Conservation (phyloP, 2,888 invertebrate genomes). For the Trissolcus brochymenae region DNA sequence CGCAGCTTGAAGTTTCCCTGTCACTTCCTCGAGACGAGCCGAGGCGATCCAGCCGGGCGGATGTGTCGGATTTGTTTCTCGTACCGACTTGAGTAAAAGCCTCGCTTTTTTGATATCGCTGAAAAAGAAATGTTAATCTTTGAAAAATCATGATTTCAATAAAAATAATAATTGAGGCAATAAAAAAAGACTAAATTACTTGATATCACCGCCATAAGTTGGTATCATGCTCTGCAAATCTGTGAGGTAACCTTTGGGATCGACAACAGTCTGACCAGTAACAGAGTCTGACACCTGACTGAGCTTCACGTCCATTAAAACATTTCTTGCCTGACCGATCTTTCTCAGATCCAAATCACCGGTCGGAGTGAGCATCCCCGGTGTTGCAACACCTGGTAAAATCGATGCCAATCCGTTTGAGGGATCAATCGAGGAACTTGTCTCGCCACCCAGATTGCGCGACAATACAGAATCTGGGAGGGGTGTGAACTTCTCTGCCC, state of each 20-base stretch:
- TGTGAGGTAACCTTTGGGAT: conserved; percentile 99
- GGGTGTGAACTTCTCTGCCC: conserved; percentile 97
- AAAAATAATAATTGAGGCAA: background rate
- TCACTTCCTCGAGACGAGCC: conserved; percentile 97
- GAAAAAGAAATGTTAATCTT: conserved; percentile 39
- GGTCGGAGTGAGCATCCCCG: conserved; percentile 90
- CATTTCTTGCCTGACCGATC: conserved; percentile 99
- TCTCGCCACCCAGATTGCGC: conserved; percentile 89
- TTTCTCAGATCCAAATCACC: conserved; percentile 97
- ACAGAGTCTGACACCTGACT: conserved; percentile 94
- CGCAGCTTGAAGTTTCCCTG: conserved; percentile 96
- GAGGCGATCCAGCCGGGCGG: conserved; percentile 99
- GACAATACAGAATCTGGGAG: conserved; percentile 96
- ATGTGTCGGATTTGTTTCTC: conserved; percentile 99
- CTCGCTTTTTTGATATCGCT: conserved; percentile 97
- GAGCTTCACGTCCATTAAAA: conserved; percentile 98
- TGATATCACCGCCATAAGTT: conserved; percentile 97
- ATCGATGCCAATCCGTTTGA: conserved; percentile 90
- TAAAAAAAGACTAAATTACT: conserved; percentile 74
- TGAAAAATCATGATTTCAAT: background rate
- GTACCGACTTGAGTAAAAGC: conserved; percentile 94
- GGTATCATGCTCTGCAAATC: conserved; percentile 99
- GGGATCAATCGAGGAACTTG: conserved; percentile 87
- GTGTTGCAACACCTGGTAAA: conserved; percentile 90
- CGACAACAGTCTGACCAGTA: conserved; percentile 98